Conservation (phyloP, 2,888 invertebrate species). For the Coronaproctus castanopsis region DNA sequence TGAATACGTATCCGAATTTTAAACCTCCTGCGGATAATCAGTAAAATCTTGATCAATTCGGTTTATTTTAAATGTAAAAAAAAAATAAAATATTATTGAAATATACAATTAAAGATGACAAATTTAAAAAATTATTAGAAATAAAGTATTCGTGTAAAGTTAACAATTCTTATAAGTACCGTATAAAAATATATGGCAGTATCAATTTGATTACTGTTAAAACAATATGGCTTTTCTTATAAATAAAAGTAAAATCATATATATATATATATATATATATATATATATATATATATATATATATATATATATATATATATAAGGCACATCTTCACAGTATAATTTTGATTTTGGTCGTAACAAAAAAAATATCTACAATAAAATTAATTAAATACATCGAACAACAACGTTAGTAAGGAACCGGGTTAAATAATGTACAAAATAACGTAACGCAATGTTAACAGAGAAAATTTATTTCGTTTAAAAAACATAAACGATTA, state of each 20-base stretch:
- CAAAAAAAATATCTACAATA: background rate
- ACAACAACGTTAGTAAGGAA: background rate
- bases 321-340: too few relatives aligned
- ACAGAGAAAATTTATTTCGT: background rate
- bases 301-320: too few relatives aligned
- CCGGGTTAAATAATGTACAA: background rate
- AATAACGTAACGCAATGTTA: background rate
- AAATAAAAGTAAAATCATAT: too few relatives aligned
- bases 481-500: background rate
- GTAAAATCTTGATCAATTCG: too few relatives aligned
- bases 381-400: too few relatives aligned
- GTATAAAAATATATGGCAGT: background rate
- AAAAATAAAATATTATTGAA: background rate
- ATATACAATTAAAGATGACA: background rate
- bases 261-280: too few relatives aligned
- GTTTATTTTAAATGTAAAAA: background rate
- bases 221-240: too few relatives aligned
- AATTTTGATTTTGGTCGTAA: too few relatives aligned
- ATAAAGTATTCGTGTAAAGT: too few relatives aligned
- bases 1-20: too few relatives aligned
- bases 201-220: background rate
- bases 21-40: too few relatives aligned
- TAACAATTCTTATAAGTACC: background rate
- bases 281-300: too few relatives aligned
- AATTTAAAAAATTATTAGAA: background rate